Evolutionary conservation across 2,888 invertebrate genomes (phyloP).

Genomic region (Sisyra nigra): DNA sequence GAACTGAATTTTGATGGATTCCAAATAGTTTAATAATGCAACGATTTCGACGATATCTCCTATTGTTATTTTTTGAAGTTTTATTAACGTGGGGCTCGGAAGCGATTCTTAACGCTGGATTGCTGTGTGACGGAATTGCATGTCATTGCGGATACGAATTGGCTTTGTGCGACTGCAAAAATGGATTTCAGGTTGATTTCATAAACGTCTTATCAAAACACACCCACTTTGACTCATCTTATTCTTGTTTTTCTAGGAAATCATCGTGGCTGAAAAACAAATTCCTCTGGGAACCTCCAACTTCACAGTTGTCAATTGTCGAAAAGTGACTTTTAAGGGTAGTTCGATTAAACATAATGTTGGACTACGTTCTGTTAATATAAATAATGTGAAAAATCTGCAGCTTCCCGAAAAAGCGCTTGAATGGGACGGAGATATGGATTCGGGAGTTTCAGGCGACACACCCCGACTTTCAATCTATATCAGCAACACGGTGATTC

Average conservation of each 20-base stretch:
- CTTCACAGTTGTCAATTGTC: slow-evolving; percentile 51
- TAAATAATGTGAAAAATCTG: slow-evolving; percentile 44
- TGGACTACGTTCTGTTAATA: slow-evolving; percentile 42
- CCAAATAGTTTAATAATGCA: too few relatives aligned
- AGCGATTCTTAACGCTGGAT: slow-evolving; percentile 13
- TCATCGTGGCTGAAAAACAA: not conserved
- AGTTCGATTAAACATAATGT: slow-evolving; percentile 42
- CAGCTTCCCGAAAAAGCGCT: slow-evolving; percentile 43
- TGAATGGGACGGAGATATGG: slow-evolving; percentile 30
- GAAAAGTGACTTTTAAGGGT: slow-evolving; percentile 36
- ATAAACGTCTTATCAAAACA: too few relatives aligned
- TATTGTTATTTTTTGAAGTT: too few relatives aligned
- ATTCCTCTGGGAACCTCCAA: not conserved
- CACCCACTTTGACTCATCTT: slow-evolving; percentile 8
- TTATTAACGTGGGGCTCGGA: slow-evolving; percentile 17
- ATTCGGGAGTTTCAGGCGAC: not conserved
- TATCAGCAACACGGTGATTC: slow-evolving; percentile 1
- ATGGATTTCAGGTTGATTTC: slow-evolving; percentile 26
- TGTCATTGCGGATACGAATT: slow-evolving; percentile 38
- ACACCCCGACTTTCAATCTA: slow-evolving; percentile 4
- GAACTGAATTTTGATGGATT: too few relatives aligned
- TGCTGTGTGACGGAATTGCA: slow-evolving; percentile 33
- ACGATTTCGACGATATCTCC: too few relatives aligned
- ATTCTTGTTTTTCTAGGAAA: slow-evolving; percentile 1
- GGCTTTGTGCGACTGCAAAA: slow-evolving; percentile 38